These are phyloP conservation scores for Cydia strobilella DNA, from an alignment of 1,140 invertebrate species.

Conservation along the genomic window DNA sequence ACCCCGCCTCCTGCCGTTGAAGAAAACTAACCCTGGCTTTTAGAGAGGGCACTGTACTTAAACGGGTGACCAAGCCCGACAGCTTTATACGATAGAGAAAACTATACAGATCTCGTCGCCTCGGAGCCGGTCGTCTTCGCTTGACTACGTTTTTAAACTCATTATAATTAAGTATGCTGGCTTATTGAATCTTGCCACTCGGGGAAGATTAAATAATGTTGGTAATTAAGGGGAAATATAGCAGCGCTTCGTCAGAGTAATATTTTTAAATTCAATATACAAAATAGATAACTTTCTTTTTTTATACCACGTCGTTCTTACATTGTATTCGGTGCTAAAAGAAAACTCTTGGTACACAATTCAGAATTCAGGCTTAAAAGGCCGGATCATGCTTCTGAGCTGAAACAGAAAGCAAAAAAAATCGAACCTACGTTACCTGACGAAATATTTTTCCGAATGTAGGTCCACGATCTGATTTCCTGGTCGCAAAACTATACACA, in stretches of 20 bases:
- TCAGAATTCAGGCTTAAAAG: too few relatives aligned
- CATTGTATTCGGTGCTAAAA: too few relatives aligned
- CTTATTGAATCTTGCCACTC: neutral
- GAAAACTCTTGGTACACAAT: too few relatives aligned
- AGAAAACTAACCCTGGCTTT: slow-evolving; percentile 64
- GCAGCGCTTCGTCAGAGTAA: too few relatives aligned
- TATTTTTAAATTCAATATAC: neutral
- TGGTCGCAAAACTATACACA: slow-evolving; percentile 20
- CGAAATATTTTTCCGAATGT: neutral
- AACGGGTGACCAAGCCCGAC: slow-evolving; percentile 25
- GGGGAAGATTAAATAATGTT: neutral
- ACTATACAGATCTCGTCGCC: slow-evolving; percentile 14
- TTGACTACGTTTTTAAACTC: neutral
- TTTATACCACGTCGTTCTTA: too few relatives aligned
- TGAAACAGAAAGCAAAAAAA: too few relatives aligned
- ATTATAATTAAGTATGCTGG: neutral
- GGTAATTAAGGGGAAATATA: neutral
- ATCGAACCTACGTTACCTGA: neutral
- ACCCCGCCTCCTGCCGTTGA: slow-evolving; percentile 63
- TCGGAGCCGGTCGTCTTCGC: neutral
- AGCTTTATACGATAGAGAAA: slow-evolving; percentile 33
- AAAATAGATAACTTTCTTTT: neutral
- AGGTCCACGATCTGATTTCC: neutral
- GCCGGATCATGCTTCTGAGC: too few relatives aligned
- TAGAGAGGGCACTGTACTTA: slow-evolving; percentile 33